Evolutionary conservation across 2,797 vertebrate species (phyloP), one percentile per base, ranked within the genome.

Genomic region (Enteromius trimaculatus): DNA sequence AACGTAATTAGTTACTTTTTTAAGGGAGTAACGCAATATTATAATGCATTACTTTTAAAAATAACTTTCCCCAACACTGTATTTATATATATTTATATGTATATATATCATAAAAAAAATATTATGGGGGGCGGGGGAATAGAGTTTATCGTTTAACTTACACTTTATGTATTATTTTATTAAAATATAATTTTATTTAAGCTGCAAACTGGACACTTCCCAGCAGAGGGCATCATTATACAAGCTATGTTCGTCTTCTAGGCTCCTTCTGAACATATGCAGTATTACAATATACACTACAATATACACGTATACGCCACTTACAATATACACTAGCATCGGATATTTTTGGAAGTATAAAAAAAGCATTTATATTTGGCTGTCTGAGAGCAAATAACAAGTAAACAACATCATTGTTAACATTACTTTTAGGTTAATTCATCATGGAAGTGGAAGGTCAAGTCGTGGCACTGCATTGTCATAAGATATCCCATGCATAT

Each of bases 171-270:
- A 39, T 39, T 39, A 8, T 39, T 39, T 39, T 39, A 39, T 39
- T 42, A 10, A 9, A 42, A 42, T 9, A 10, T 42, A 9, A 42
- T 42, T 42, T 58, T 23, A 23, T 23, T 58, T 13, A 9, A 8
- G 16, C 10, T n/a, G 19, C 34, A 42, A 39, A 68, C 10, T n/a
- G 23, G 16, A 16, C 7, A 10, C 23, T 23, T n/a, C 13, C 14
- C 80, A 81, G 42, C 42, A 81, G 80, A 74, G 8, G 55, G 42
- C 21, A 64, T 29, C 17, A 64, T 74, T 51, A 51, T 26, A 81
- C 69, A 14, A 44, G 1, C 2, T 72, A 10, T 39, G 19, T 3
- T 31, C 14, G n/a, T 4, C 11, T 26, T 16, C 37, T 7, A 37
- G 34, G 34, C 37, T 39, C 8, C 37, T 39, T 3, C 2, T 16